These are phyloP conservation scores for Harpagifer antarcticus DNA, from an alignment of 2,797 vertebrate species.

Conservation along the genomic window DNA sequence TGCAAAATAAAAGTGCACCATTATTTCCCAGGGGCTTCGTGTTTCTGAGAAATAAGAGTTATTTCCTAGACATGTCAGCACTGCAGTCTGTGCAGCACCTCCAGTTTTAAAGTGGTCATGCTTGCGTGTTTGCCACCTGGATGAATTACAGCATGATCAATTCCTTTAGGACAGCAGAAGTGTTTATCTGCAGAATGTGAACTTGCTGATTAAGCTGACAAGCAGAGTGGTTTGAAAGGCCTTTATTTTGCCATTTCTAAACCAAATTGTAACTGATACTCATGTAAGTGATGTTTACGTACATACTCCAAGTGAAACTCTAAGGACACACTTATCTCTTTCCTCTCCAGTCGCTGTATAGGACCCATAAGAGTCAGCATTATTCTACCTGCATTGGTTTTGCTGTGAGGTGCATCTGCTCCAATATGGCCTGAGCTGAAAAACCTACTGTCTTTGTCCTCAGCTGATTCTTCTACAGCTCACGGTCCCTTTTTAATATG, in stretches of 20 bases:
- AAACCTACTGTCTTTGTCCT: conserved; percentile 44
- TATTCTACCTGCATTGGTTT: conserved; percentile 42
- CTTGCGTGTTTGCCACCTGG: conserved; percentile 14
- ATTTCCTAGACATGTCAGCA: conserved; percentile 54
- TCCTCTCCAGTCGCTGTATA: not conserved
- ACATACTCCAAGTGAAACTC: not conserved
- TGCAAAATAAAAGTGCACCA: conserved; percentile 6
- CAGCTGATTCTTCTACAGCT: conserved; percentile 7
- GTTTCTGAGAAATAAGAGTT: conserved; percentile 42
- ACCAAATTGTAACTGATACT: conserved; percentile 6
- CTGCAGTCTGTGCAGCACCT: conserved; percentile 32
- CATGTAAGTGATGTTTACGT: not conserved
- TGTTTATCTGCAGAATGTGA: conserved; percentile 27
- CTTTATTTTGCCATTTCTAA: not conserved
- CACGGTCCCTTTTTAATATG: conserved; percentile 53
- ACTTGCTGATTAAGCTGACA: conserved; percentile 47
- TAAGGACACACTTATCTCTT: not conserved
- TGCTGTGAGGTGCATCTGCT: conserved; percentile 34
- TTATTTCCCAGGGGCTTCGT: conserved; percentile 22
- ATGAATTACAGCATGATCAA: conserved; percentile 12
- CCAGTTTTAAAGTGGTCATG: conserved; percentile 6
- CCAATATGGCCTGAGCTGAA: conserved; percentile 45
- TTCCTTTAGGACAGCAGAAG: conserved; percentile 31
- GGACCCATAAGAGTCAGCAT: conserved; percentile 24
- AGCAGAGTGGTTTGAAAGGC: not conserved